A percentile compares a stretch with the other conserved stretches of the same genome.
These are phyloP conservation scores for Cyanoderma ruficeps DNA, from an alignment of 2,113 vertebrate species.

Conservation along the genomic window DNA sequence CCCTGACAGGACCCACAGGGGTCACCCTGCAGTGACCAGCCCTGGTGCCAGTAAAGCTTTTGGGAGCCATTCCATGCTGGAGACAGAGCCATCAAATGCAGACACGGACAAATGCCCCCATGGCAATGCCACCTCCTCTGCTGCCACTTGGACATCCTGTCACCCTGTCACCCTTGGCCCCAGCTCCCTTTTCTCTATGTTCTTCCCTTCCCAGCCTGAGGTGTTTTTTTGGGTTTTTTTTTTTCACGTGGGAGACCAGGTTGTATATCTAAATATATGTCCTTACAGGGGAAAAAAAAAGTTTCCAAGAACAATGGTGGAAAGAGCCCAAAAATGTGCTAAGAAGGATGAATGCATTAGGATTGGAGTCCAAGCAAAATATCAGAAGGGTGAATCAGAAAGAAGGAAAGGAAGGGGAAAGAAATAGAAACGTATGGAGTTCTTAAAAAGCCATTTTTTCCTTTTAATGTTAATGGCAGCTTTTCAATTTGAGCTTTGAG, in stretches of 20 bases:
- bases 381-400: constrained; percentile 81
- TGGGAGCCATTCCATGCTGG: accelerated
- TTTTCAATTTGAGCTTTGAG: constrained; percentile 67
- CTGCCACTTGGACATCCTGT: background rate
- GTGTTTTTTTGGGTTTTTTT: background rate
- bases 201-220: background rate
- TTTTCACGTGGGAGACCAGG: constrained; percentile 38
- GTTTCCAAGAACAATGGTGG: constrained; percentile 80
- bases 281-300: background rate
- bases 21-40: background rate
- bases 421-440: constrained; percentile 61
- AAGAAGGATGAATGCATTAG: constrained; percentile 68
- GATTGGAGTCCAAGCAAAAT: constrained; percentile 77
- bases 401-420: background rate
- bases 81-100: background rate
- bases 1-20: accelerated
- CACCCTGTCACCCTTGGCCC: background rate
- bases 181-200: background rate
- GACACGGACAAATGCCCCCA: background rate
- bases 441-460: constrained; percentile 67
- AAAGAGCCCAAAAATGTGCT: constrained; percentile 78
- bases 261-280: constrained; percentile 65
- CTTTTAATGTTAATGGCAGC: constrained; percentile 67
- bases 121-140: background rate
- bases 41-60: background rate